Conservation (phyloP, 2,797 vertebrate genomes). For the Sus cebifrons region DNA sequence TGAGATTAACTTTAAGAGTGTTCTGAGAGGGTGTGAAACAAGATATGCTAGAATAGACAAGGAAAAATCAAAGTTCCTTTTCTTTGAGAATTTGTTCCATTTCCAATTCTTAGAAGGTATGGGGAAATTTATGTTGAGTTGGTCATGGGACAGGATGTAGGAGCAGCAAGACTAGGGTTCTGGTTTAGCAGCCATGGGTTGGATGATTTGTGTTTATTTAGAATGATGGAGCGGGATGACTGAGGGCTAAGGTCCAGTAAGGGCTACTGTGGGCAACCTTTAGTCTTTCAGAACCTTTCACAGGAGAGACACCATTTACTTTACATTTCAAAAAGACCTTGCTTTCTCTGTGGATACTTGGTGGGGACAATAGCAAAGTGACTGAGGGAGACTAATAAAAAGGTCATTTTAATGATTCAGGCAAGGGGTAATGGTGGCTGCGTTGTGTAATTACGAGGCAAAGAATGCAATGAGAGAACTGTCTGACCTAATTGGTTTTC, state of each 20-base stretch:
- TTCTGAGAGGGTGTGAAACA: neutral
- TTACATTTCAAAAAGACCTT: neutral
- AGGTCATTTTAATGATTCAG: neutral
- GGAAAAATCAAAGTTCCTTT: slow-evolving; percentile 4
- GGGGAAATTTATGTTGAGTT: neutral
- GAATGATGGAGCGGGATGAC: neutral
- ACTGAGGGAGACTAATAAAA: neutral
- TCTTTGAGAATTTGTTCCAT: neutral
- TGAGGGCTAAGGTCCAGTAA: neutral
- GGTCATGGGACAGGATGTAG: neutral
- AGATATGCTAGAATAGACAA: neutral
- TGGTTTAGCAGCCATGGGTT: neutral
- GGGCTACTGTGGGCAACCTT: neutral
- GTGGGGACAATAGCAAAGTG: neutral
- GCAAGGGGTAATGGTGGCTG: neutral
- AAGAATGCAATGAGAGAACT: neutral
- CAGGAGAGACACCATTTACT: neutral
- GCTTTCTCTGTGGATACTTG: neutral
- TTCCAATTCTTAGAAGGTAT: neutral
- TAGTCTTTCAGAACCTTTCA: neutral
- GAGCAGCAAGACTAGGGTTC: neutral
- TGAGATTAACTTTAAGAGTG: neutral
- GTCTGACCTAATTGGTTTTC: neutral
- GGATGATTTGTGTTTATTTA: neutral
- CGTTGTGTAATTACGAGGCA: neutral